A percentile compares a stretch with the other conserved stretches of the same genome.
Conservation (phyloP, 2,113 vertebrate species). For the Dissostichus mawsoni region DNA sequence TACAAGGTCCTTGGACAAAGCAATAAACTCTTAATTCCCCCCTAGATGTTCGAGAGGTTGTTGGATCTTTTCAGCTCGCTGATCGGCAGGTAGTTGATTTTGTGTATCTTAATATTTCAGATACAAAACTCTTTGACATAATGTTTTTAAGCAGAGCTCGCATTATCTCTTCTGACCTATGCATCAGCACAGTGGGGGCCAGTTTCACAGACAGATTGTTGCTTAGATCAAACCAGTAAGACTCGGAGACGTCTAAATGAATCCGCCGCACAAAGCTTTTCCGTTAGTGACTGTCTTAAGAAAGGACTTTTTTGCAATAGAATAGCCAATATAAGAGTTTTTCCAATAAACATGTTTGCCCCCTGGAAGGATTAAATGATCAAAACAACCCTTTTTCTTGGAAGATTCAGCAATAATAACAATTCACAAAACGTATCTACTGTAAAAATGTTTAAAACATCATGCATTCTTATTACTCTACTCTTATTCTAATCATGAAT, state of each 20-base stretch:
- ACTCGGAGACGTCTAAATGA: not conserved
- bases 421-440: too few species aligned
- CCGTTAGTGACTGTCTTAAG: not conserved
- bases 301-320: not conserved
- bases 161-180: not conserved
- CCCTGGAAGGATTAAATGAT: too few species aligned
- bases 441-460: too few species aligned
- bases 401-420: not conserved
- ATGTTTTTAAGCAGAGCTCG: not conserved
- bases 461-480: too few species aligned
- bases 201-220: conserved; percentile 15
- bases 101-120: not conserved
- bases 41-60: not conserved
- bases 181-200: not conserved
- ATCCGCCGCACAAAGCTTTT: not conserved
- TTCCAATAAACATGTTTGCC: not conserved
- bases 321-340: not conserved
- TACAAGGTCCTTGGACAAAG: conserved; percentile 14
- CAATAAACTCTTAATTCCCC: conserved; percentile 44
- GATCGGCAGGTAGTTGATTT: conserved; percentile 5
- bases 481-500: too few species aligned
- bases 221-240: not conserved
- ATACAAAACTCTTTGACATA: not conserved
- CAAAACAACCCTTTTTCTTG: too few species aligned
- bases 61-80: not conserved